Conservation (phyloP, 2,113 vertebrate species). For the Pionites leucogaster region DNA sequence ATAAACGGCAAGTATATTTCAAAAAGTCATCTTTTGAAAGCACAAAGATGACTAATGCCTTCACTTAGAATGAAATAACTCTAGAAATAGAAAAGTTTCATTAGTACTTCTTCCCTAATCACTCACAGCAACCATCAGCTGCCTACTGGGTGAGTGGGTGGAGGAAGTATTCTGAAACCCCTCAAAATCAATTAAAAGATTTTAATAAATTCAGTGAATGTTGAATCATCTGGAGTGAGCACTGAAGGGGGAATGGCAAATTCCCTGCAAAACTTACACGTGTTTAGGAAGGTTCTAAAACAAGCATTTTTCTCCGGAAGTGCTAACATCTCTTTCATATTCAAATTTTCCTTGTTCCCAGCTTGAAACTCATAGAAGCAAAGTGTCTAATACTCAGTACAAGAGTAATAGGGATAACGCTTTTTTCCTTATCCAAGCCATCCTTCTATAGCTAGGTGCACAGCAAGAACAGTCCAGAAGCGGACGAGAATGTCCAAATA, state of each 20-base stretch:
- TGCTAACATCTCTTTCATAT: neutral
- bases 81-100: neutral
- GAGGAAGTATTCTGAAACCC: neutral
- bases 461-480: neutral
- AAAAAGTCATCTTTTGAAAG: neutral
- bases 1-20: neutral
- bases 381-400: neutral
- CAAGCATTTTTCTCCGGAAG: neutral
- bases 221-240: neutral
- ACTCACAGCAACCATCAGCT: neutral
- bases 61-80: neutral
- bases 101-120: neutral
- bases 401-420: neutral
- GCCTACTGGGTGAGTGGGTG: neutral
- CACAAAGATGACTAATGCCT: neutral
- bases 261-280: neutral
- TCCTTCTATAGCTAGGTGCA: neutral
- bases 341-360: neutral
- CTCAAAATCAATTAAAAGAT: neutral
- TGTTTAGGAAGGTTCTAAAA: neutral
- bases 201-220: neutral
- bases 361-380: neutral
- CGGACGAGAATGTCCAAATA: neutral
- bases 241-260: neutral
- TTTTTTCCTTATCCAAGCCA: neutral